These are phyloP conservation scores for Drosophila demipolita DNA, from an alignment of 2,888 invertebrate genomes.

Conservation along the genomic window DNA sequence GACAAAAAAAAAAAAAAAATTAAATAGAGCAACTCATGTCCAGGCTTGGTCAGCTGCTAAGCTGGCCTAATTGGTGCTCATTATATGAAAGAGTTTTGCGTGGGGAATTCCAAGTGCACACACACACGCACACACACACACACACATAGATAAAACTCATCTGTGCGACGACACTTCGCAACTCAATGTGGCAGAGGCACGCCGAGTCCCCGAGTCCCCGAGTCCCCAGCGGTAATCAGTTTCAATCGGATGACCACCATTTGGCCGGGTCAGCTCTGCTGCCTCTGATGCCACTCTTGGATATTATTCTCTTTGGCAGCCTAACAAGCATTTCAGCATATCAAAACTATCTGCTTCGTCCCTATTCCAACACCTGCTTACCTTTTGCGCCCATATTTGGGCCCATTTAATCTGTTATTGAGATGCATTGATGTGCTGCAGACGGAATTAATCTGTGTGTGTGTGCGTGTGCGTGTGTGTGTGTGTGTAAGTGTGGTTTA, in stretches of 20 bases:
- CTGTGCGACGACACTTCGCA: slow-evolving; percentile 27
- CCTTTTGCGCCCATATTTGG: slow-evolving; percentile 18
- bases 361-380: background rate
- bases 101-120: slow-evolving; percentile 70
- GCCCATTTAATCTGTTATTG: slow-evolving; percentile 34
- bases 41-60: slow-evolving; percentile 47
- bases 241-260: slow-evolving; percentile 22
- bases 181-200: background rate
- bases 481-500: slow-evolving; percentile 12
- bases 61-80: slow-evolving; percentile 73
- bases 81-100: slow-evolving; percentile 77
- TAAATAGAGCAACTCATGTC: slow-evolving; percentile 11
- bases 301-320: slow-evolving; percentile 23
- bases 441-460: background rate
- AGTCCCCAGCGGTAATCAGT: slow-evolving; percentile 45
- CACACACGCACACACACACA: slow-evolving; percentile 43
- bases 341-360: background rate
- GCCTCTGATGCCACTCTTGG: background rate
- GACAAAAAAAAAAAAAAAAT: slow-evolving; percentile 6
- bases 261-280: slow-evolving; percentile 1
- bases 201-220: background rate
- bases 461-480: slow-evolving; percentile 6
- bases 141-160: slow-evolving; percentile 43
- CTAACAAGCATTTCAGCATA: slow-evolving; percentile 3
- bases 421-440: slow-evolving; percentile 13